Evolutionary conservation across 37 sponge, comb jelly and placozoan species (phyloP).

Genomic region (Axinella damicornis): DNA sequence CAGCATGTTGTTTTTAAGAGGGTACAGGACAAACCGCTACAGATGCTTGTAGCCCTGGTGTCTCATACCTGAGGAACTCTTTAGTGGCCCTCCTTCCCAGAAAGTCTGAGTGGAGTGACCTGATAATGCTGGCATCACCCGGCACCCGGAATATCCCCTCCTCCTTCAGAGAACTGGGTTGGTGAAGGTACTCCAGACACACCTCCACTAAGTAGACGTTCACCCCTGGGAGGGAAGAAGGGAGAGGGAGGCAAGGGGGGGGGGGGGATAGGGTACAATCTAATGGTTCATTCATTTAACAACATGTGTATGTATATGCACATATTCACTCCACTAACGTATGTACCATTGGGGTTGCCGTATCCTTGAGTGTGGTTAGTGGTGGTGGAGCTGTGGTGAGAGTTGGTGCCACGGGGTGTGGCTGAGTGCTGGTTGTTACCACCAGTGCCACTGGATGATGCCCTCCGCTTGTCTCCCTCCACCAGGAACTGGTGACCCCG

Average conservation of each 20-base stretch:
- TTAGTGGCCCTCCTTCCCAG: conserved; percentile 14
- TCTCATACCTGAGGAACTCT: conserved; percentile 17
- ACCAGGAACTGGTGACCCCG: conserved; percentile 50
- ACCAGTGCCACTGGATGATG: too few species aligned
- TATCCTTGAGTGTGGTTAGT: too few species aligned
- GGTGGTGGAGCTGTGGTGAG: too few species aligned
- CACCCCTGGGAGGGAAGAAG: neutral
- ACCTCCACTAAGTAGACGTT: conserved; percentile 38
- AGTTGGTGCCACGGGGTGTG: neutral
- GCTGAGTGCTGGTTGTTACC: neutral
- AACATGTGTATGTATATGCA: too few species aligned
- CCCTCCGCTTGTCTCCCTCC: conserved; percentile 17
- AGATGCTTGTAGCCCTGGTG: neutral
- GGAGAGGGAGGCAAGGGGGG: neutral
- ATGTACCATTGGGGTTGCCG: too few species aligned
- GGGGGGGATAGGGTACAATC: too few species aligned
- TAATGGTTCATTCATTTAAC: too few species aligned
- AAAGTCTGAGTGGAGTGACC: conserved; percentile 54
- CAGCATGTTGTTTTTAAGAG: too few species aligned
- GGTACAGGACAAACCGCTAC: too few species aligned
- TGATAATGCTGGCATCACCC: conserved; percentile 61
- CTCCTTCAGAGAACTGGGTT: conserved; percentile 69
- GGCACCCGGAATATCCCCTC: conserved; percentile 84
- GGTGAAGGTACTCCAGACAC: conserved; percentile 74
- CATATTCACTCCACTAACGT: too few species aligned